Evolutionary conservation across 2,797 vertebrate genomes (phyloP), one percentile per base, ranked within the genome.

Genomic region (Kryptopterus vitreolus): DNA sequence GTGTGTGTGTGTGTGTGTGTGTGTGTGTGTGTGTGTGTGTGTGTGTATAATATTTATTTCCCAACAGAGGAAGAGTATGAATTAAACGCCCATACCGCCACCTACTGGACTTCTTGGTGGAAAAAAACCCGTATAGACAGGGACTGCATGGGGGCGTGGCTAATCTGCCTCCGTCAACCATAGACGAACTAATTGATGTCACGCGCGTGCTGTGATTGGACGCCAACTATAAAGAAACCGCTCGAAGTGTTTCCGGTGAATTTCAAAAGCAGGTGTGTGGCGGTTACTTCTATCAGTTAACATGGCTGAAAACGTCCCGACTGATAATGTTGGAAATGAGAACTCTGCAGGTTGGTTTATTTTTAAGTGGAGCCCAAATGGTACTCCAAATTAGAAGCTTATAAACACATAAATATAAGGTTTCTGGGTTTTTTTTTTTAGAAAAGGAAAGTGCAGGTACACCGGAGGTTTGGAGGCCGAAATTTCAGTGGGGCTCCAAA

Each of bases 271-370:
- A n/a, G n/a, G n/a, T n/a, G n/a, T 3, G 2, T 9, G 20, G 10
- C 2, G 13, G 2, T 4, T 15, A 1, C 29, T 20, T 2, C 3
- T 61, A 11, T 29, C 10, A 4, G 24, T 5, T n/a, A 62, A 33
- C 1, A 63, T 63, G 78, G 29, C 69, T 72, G 78, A 79, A 72
- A 38, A 12, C 3, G 20, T 13, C 1, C 1, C 13, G 1, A 7
- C 11, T n/a, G n/a, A 16, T 61, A 7, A n/a, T 50, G 38, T 2
- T 24, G 5, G 9, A 3, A 29, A 2, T 53, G 35, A 57, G 16
- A 55, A 11, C 3, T 61, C 13, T 33, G 24, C 63, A 81, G 79
- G 79, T 80, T 53, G 43, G 63, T 76, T 18, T 22, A n/a, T n/a
- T 8, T 26, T 53, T 38, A 53, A 50, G 0, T 55, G 12, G 3